Evolutionary conservation across 2,113 vertebrate species (phyloP), one percentile per base, ranked within the genome.

Genomic region (Tragelaphus scriptus): DNA sequence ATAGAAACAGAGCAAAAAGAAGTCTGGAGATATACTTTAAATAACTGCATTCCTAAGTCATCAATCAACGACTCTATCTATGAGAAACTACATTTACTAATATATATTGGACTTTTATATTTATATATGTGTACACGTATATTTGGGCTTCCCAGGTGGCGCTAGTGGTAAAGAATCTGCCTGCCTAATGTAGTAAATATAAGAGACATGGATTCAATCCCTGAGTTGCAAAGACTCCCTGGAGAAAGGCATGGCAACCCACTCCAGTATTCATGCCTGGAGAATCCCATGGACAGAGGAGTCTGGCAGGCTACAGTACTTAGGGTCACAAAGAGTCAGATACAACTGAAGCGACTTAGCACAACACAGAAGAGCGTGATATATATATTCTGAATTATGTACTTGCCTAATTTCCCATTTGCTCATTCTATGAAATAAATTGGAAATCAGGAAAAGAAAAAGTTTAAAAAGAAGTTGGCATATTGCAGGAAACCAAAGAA

Each of bases 1-100:
- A 90, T 4, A 97, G 44, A 68, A 80, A 98, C 5, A 97, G 92
- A n/a, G 51, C 32, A 91, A 96, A 80, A 91, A 79, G 30, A 58
- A 71, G 8, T 75, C 12, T 75, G 26, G 25, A 68, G 47, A 81
- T 47, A 23, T 40, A 30, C 80, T 77, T 53, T 53, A 85, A 87
- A 32, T 53, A 47, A 91, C 5, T 10, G 61, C 55, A 55, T 84
- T 84, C 53, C n/a, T 56, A 56, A 84, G 51, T 81, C 44, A 80
- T 80, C 77, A 49, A 17, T 32, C 79, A 81, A 51, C 49, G 5
- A n/a, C 2, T 32, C 44, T n/a, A 32, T 81, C 47, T 49, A 26
- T 75, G 44, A 55, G n/a, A 4, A 93, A 53, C 40, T 75, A 40
- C 1, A 89, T 84, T 75, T n/a, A 75, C 59, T 61, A 44, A 77